A percentile compares a stretch with the other conserved stretches of the same genome.
These are phyloP conservation scores for Phalera bucephala DNA, from an alignment of 2,888 invertebrate genomes.

Conservation along the genomic window DNA sequence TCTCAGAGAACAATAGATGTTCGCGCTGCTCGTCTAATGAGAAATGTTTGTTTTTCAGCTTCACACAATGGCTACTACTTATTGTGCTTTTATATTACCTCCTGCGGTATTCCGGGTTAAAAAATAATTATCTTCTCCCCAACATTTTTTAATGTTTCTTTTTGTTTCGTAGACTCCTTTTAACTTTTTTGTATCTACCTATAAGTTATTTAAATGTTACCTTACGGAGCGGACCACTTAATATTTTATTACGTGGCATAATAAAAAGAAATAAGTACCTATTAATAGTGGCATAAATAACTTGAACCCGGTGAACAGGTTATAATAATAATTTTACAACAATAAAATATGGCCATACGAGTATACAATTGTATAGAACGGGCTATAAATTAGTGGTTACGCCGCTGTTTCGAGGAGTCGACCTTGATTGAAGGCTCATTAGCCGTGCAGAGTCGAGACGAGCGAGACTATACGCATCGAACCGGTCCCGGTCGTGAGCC, in stretches of 20 bases:
- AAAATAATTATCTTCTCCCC: constrained; percentile 47
- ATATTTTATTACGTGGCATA: constrained; percentile 7
- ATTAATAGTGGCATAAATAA: constrained; percentile 10
- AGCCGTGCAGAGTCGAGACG: constrained; percentile 57
- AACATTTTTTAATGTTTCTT: constrained; percentile 4
- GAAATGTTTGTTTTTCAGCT: constrained; percentile 78
- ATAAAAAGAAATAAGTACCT: constrained; percentile 2
- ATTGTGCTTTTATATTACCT: constrained; percentile 65
- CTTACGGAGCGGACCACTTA: constrained; percentile 2
- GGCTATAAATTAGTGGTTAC: constrained; percentile 53
- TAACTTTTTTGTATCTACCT: constrained; percentile 5
- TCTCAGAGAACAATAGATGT: constrained; percentile 72
- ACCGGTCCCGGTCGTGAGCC: constrained; percentile 72
- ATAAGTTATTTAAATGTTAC: constrained; percentile 10
- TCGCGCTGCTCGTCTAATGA: constrained; percentile 76
- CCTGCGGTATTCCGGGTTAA: constrained; percentile 47
- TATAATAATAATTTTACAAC: constrained; percentile 7
- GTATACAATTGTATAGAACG: constrained; percentile 33
- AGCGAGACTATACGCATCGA: constrained; percentile 52
- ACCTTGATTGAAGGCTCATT: constrained; percentile 81
- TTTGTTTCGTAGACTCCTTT: constrained; percentile 3
- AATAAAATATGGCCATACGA: constrained; percentile 7
- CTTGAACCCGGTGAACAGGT: constrained; percentile 9
- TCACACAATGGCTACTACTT: constrained; percentile 69
- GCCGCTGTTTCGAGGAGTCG: constrained; percentile 52